Base-by-base conservation (phyloP, 2,888 invertebrate genomes). In the Meiosimyza decipiens region DNA sequence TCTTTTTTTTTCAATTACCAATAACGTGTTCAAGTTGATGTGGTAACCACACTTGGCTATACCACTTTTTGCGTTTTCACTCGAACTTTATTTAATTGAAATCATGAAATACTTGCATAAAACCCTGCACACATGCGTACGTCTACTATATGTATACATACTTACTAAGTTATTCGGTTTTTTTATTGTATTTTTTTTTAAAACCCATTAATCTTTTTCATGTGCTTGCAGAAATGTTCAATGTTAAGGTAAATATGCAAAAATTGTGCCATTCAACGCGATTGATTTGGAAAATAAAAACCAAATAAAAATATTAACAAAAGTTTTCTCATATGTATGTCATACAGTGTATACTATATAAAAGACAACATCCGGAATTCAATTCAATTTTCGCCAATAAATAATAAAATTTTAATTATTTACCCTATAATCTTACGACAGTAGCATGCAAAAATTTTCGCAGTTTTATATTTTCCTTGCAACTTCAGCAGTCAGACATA, bases 51-150 rank as follows among this genome's bases (percentile, higher is more conserved):
- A 55, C 55, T 55, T 55, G 18, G 55, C 22, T 22, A 55, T 22
- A 18, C 55, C 55, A 55, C 18, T 28, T 57, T 57, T 47, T 16
- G 63, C 28, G 15, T 66, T 40, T 40, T 40, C 40, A 40, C 40
- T 12, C 54, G 16, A 66, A 15, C n/a, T 66, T n/a, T 52, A 52
- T 66, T 54, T 66, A 66, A 66, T 66, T 66, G 65, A 66, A 66
- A 54, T 52, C 65, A 66, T 66, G 65, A 54, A n/a, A 52, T 65
- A 52, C 52, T 66, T 66, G 65, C 52, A 65, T 66, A 52, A 66
- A 51, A 52, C 40, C 16, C 0, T 66, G 54, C 65, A 66, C n/a
- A 16, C 54, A 16, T 28, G 40, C 12, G 52, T 33, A n/a, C n/a
- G 65, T 15, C 1, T 40, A 40, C 40, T 28, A 16, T 54, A 16